Conservation (phyloP, 2,797 vertebrate genomes). For the Pangasius sanitwongsei region DNA sequence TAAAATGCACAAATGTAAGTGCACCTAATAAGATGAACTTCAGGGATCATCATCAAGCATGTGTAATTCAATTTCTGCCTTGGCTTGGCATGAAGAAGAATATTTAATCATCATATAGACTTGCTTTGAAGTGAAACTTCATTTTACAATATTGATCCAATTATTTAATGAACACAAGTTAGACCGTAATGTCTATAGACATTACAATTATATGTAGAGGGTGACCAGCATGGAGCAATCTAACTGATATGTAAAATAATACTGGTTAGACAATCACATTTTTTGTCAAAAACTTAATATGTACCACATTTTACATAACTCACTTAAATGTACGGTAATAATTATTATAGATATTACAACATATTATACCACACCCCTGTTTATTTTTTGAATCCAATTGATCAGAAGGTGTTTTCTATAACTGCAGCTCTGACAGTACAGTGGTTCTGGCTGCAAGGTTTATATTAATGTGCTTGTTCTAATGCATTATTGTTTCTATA, state of each 20-base stretch:
- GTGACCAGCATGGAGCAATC: not conserved
- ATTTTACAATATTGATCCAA: slow-evolving; percentile 52
- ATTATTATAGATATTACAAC: too few relatives aligned
- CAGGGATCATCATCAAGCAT: slow-evolving; percentile 33
- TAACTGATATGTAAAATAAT: not conserved
- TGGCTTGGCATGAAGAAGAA: slow-evolving; percentile 28
- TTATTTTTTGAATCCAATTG: not conserved
- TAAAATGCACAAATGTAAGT: slow-evolving; percentile 49
- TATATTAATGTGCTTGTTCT: not conserved
- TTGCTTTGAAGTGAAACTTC: slow-evolving; percentile 15
- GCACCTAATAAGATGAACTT: slow-evolving; percentile 49
- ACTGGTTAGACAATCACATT: too few relatives aligned
- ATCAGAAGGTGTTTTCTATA: not conserved
- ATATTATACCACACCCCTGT: not conserved
- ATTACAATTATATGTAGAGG: not conserved
- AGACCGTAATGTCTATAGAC: not conserved
- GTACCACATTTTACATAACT: not conserved
- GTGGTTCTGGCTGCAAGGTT: not conserved
- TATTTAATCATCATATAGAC: slow-evolving; percentile 39
- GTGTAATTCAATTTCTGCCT: slow-evolving; percentile 33
- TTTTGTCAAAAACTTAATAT: not conserved
- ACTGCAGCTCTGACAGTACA: not conserved
- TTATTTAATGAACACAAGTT: slow-evolving; percentile 50
- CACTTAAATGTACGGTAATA: too few relatives aligned
- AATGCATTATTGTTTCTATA: not conserved